Base-by-base conservation (phyloP, 2,888 invertebrate species). In the Chironomus riparius region DNA sequence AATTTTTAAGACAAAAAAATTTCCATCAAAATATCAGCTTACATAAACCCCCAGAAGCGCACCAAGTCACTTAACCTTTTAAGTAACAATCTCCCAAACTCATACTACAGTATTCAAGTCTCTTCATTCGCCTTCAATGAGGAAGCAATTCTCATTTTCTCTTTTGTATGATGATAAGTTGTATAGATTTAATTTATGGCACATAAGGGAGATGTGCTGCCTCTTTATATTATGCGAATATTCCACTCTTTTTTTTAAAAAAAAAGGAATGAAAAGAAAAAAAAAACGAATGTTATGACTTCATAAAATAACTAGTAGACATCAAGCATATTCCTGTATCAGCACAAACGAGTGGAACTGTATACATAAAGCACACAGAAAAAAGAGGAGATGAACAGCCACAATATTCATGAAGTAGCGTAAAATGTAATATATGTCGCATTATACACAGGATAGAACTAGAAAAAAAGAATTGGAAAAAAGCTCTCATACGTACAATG, bases 231-330 rank as follows among this genome's bases (percentile, higher is more conserved):
- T 38, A 38, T 38, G 38, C 38, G 38, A 38, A 38, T 38, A 38
- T 38, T 38, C 38, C 38, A 38, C 38, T 38, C 38, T 38, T 38
- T 38, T 38, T 38, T 38, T 38, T 38, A 2, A 38, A 38, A 38
- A 38, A 38, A 38, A 38, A 38, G 38, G 38, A 38, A 38, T 38
- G 4, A 21, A 65, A 21, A 21, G 65, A 65, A 13, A 18, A 24
- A 22, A 22, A 50, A 62, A 24, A 62, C 22, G 21, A 65, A 21
- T 65, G 65, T 65, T 65, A 65, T 65, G 65, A 65, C 22, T 65
- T 65, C 65, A 65, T 65, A 65, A 65, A 65, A 65, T 21, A 65
- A 65, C 65, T 65, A 65, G 65, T 21, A 24, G 56, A 56, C 56
- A 56, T 38, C 38, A 38, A 38, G 10, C 38, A 38, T 38, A 38